A percentile compares a stretch with the other conserved stretches of the same genome.
These are phyloP conservation scores for Drosophila hamatofila DNA, from an alignment of 2,888 invertebrate genomes.

Conservation along the genomic window DNA sequence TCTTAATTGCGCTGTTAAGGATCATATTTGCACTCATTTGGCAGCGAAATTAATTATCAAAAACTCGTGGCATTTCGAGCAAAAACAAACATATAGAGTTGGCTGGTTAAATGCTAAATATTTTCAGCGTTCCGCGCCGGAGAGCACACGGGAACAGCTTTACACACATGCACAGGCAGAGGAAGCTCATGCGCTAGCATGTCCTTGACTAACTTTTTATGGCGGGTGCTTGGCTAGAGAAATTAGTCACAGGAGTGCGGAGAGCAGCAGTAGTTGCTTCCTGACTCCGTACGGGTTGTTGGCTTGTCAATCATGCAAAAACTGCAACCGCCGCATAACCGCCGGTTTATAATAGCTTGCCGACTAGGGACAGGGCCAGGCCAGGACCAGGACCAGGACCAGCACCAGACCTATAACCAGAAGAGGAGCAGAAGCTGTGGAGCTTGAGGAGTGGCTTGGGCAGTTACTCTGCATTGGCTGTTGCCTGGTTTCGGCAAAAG, in stretches of 20 bases:
- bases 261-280: slow-evolving; percentile 24
- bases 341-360: slow-evolving; percentile 73
- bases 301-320: slow-evolving; percentile 79
- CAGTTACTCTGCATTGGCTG: slow-evolving; percentile 40
- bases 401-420: neutral
- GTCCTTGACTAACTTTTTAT: slow-evolving; percentile 67
- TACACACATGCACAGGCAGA: slow-evolving; percentile 10
- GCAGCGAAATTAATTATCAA: slow-evolving; percentile 60
- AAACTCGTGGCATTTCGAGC: slow-evolving; percentile 41
- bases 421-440: neutral
- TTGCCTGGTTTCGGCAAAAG: slow-evolving; percentile 78
- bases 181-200: slow-evolving; percentile 54
- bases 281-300: slow-evolving; percentile 62
- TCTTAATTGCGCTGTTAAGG: slow-evolving; percentile 35
- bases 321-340: slow-evolving; percentile 77
- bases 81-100: slow-evolving; percentile 20
- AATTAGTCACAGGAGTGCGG: neutral
- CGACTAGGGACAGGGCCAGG: slow-evolving; percentile 18
- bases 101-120: slow-evolving; percentile 42
- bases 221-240: slow-evolving; percentile 28
- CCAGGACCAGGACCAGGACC: neutral
- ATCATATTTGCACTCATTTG: slow-evolving; percentile 29
- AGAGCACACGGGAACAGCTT: neutral
- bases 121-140: slow-evolving; percentile 26
- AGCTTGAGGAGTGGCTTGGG: neutral